Evolutionary conservation across 2,888 invertebrate genomes (phyloP), one percentile per base, ranked within the genome.

Genomic region (Caenorhabditis drosophilae): DNA sequence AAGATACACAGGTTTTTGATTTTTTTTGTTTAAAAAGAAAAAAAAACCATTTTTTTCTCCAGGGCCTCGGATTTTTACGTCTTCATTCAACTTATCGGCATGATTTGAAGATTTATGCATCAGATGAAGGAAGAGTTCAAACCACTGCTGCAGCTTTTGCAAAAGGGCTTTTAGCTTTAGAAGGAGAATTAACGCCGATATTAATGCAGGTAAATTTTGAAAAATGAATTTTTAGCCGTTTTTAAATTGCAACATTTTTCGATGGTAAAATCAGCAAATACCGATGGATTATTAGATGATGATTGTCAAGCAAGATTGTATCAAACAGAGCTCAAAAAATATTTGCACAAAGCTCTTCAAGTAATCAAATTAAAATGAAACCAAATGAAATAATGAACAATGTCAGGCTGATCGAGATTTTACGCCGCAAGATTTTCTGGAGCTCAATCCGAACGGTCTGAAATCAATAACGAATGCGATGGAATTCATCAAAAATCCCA

Each of bases 101-200:
- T 25, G 73, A 71, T 64, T 42, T 76, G 53, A 74, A 76, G 47
- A 99, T 99, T 78, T 99, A 99, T 86, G 97, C 98, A 0, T 96
- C 96, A 0, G 98, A 99, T 85, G 98, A 99, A 85, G 98, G 98
- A 2, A 88, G 98, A 56, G 98, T 99, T 2, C 98, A 99, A 86
- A 98, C 98, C 96, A 99, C 98, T 0, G 98, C 98, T 0, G 98
- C 98, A 0, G 98, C 98, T 1, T 99, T 99, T 85, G 95, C 98
- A 2, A 98, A 97, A 83, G 98, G 98, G 0, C 87, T 99, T 27
- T 87, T 99, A 9, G 98, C 98, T 0, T 84, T 99, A 49, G 98
- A 99, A 85, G 98, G 98, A 0, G 97, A 99, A 85, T 87, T 99
- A 36, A 96, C 98, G 0, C 98, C 98, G 0, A 99, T 99, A 84